Evolutionary conservation across 2,113 vertebrate species (phyloP).

Genomic region (Burhinus bistriatus): DNA sequence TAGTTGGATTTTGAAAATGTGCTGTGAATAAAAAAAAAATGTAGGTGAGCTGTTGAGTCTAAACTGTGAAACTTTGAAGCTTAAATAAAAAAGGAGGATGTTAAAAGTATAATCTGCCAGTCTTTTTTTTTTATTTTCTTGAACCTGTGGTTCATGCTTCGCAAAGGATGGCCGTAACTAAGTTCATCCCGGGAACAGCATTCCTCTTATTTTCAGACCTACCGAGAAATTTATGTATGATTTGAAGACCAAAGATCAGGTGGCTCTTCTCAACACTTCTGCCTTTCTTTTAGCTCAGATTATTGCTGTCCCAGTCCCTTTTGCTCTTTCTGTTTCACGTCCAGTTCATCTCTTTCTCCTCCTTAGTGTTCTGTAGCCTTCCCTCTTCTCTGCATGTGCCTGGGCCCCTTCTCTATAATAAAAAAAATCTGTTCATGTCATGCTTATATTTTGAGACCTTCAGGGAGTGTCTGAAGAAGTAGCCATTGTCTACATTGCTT

Average conservation of each 20-base stretch:
- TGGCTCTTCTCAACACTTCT: neutral
- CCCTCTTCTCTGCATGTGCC: neutral
- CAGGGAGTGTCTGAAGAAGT: neutral
- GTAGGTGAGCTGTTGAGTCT: neutral
- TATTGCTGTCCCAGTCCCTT: neutral
- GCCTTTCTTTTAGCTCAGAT: rapidly evolving
- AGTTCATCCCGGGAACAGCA: neutral
- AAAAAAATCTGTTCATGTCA: neutral
- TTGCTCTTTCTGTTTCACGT: neutral
- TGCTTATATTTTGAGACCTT: neutral
- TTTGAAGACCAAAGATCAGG: neutral
- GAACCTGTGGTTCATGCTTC: neutral
- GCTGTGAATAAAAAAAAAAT: neutral
- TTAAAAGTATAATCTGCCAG: neutral
- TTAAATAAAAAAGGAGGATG: neutral
- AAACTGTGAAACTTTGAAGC: neutral
- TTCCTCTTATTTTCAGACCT: neutral
- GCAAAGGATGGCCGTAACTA: too few species aligned
- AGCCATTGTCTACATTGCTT: neutral
- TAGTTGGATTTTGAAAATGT: neutral
- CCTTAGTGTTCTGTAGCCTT: neutral
- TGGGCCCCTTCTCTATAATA: neutral
- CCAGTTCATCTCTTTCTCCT: neutral
- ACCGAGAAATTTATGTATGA: neutral
- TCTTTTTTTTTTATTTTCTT: neutral